These are phyloP conservation scores for Brachionus manjavacas DNA, from an alignment of 1,140 invertebrate genomes.

Conservation along the genomic window DNA sequence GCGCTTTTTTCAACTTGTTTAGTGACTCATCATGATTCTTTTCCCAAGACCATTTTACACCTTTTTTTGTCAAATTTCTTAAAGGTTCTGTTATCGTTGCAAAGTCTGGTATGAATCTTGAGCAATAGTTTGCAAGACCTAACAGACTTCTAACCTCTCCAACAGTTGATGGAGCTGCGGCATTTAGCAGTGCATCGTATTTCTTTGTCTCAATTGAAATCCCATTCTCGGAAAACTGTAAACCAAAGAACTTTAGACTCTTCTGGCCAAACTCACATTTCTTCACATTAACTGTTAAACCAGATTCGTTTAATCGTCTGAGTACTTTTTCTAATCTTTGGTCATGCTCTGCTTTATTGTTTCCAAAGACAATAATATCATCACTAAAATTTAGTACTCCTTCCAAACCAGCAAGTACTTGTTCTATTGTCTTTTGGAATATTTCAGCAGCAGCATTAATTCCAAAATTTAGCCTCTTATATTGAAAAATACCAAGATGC, in stretches of 20 bases:
- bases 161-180: neutral
- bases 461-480: neutral
- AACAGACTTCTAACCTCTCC: slow-evolving; percentile 44
- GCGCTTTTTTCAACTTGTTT: neutral
- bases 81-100: slow-evolving; percentile 47
- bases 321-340: neutral
- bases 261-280: neutral
- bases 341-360: neutral
- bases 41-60: slow-evolving; percentile 25
- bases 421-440: neutral
- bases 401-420: neutral
- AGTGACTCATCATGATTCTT: neutral
- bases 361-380: neutral
- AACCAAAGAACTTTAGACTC: neutral
- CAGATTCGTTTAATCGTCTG: neutral
- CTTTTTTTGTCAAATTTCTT: slow-evolving; percentile 43
- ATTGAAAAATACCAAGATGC: neutral
- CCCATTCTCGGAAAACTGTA: neutral
- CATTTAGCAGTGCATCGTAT: neutral
- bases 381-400: neutral
- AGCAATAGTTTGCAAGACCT: slow-evolving; percentile 51
- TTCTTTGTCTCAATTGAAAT: neutral
- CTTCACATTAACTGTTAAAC: neutral
- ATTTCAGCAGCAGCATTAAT: neutral
- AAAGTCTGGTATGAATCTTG: slow-evolving; percentile 52